These are phyloP conservation scores for Stenichneumon culpator DNA, from an alignment of 2,888 invertebrate species.

Conservation along the genomic window DNA sequence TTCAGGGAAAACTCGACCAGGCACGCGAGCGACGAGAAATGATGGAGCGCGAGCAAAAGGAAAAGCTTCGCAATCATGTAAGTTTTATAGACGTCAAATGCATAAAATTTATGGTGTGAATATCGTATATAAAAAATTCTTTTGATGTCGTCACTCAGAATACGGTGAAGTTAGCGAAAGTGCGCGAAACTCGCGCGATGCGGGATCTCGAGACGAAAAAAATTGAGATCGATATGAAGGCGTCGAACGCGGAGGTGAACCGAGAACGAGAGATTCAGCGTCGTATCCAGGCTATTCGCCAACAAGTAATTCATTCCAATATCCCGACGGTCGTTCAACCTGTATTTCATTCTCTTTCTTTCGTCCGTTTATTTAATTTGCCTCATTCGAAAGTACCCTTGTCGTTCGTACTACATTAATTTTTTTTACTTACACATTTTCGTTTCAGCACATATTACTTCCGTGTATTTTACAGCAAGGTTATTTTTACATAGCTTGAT, in stretches of 20 bases:
- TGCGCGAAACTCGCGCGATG: conserved; percentile 89
- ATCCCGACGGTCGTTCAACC: conserved; percentile 1
- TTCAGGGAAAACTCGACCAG: conserved; percentile 89
- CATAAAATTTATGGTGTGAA: background rate
- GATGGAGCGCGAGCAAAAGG: conserved; percentile 91
- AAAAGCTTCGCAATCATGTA: conserved; percentile 92
- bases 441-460: conserved; percentile 33
- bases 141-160: conserved; percentile 85
- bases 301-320: conserved; percentile 89
- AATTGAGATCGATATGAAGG: conserved; percentile 88
- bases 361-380: conserved; percentile 7
- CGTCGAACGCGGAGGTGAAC: conserved; percentile 93
- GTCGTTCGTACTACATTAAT: background rate
- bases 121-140: conserved; percentile 25
- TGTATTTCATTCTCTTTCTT: conserved; percentile 45
- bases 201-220: conserved; percentile 88
- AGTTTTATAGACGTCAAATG: conserved; percentile 82
- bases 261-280: conserved; percentile 94
- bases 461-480: conserved; percentile 1
- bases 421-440: conserved; percentile 11
- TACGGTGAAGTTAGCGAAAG: conserved; percentile 89
- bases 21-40: conserved; percentile 91
- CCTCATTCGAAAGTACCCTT: background rate
- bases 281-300: conserved; percentile 93
- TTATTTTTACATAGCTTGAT: conserved; percentile 45